Evolutionary conservation across 2,797 vertebrate genomes (phyloP).

Genomic region (Urocyon cinereoargenteus): DNA sequence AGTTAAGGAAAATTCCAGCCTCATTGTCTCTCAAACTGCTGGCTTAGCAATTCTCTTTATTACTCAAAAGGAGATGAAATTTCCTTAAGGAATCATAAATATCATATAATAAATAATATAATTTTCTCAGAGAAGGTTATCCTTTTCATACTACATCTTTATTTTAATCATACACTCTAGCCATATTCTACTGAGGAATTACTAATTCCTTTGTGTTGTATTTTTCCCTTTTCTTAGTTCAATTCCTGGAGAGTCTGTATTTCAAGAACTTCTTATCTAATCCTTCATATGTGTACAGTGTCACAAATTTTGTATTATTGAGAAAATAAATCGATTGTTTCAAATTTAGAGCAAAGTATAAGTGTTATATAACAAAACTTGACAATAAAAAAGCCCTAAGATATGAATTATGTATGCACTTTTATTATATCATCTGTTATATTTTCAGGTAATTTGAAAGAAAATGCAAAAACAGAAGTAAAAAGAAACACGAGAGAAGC

Average conservation of each 20-base stretch:
- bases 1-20: neutral
- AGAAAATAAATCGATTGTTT: neutral
- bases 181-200: neutral
- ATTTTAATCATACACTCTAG: neutral
- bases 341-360: conserved; percentile 22
- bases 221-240: neutral
- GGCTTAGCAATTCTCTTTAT: neutral
- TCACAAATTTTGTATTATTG: conserved; percentile 11
- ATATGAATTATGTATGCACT: neutral
- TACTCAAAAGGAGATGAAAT: neutral
- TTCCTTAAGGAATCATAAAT: neutral
- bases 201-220: neutral
- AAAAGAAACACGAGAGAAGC: neutral
- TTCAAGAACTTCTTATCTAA: neutral
- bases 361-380: neutral
- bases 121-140: neutral
- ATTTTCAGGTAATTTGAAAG: conserved; percentile 56
- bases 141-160: neutral
- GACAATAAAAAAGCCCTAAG: neutral
- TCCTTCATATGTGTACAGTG: neutral
- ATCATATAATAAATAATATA: neutral
- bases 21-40: neutral
- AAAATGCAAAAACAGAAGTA: neutral
- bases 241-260: neutral
- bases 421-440: conserved; percentile 2